Percentiles rank a stretch among this genome's conserved stretches.
Conservation (phyloP, 2,113 vertebrate genomes). For the Oryzias javanicus region DNA sequence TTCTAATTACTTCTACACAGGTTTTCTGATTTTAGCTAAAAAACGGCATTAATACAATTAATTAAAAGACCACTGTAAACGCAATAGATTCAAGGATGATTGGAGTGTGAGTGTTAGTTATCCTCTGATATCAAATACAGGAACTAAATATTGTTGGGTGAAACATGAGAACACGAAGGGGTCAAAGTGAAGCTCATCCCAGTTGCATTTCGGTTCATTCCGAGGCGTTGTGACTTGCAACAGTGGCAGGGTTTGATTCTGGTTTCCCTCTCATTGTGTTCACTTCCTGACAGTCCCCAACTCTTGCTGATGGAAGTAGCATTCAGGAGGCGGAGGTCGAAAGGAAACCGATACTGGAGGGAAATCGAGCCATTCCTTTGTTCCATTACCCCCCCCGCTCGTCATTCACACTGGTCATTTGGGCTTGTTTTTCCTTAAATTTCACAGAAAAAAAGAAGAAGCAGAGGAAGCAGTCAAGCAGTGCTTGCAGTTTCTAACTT, state of each 20-base stretch:
- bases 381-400: conserved; percentile 25
- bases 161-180: too few relatives aligned
- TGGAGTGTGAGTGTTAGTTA: too few relatives aligned
- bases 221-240: conserved; percentile 1
- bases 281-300: conserved; percentile 61
- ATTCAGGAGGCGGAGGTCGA: conserved; percentile 55
- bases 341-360: conserved; percentile 52
- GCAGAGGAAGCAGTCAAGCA: too few relatives aligned
- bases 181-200: too few relatives aligned
- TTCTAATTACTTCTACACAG: too few relatives aligned
- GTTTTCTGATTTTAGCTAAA: too few relatives aligned
- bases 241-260: conserved; percentile 41
- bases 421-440: conserved; percentile 31
- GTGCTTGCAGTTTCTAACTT: background rate
- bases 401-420: conserved; percentile 26
- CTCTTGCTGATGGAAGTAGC: conserved; percentile 70
- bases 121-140: too few relatives aligned
- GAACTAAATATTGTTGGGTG: too few relatives aligned
- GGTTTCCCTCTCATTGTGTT: conserved; percentile 75
- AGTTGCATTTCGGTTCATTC: too few relatives aligned
- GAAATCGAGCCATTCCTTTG: conserved; percentile 43
- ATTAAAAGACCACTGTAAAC: too few relatives aligned
- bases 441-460: background rate
- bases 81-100: too few relatives aligned
- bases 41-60: too few relatives aligned